Percentiles rank a stretch among this genome's conserved stretches.
Conservation (phyloP, 2,797 vertebrate genomes). For the Sarcophilus harrisii region DNA sequence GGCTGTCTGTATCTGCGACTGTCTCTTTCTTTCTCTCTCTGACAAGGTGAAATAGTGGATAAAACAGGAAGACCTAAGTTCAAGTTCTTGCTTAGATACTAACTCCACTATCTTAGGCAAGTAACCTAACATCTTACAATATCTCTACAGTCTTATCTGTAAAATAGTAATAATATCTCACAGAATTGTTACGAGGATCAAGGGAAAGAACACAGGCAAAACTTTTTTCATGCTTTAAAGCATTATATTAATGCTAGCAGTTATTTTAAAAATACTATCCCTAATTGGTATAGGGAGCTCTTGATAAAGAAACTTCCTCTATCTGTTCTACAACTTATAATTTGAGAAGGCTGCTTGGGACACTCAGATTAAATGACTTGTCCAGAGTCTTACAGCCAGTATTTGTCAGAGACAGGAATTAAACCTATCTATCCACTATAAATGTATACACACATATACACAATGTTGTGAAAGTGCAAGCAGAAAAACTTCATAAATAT, state of each 20-base stretch:
- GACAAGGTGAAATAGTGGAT: not conserved
- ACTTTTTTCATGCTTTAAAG: not conserved
- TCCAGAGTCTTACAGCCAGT: not conserved
- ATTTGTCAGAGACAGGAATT: not conserved
- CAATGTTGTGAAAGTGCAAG: not conserved
- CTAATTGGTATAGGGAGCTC: not conserved
- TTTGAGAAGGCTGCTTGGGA: not conserved
- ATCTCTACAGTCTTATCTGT: not conserved
- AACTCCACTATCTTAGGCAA: not conserved
- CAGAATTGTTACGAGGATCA: not conserved
- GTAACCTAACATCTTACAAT: not conserved
- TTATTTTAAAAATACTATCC: not conserved
- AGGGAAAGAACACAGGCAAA: not conserved
- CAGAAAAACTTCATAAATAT: not conserved
- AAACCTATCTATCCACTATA: not conserved
- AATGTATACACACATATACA: not conserved
- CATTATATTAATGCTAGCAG: not conserved
- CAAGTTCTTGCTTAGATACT: not conserved
- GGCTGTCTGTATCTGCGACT: too few relatives aligned
- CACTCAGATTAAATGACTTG: not conserved
- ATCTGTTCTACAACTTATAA: not conserved
- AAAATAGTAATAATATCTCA: not conserved
- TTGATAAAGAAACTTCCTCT: not conserved
- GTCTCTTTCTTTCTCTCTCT: not conserved
- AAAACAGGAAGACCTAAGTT: not conserved